Evolutionary conservation across 2,888 invertebrate species (phyloP), one percentile per base, ranked within the genome.

Genomic region (Caenorhabditis sulstoni): DNA sequence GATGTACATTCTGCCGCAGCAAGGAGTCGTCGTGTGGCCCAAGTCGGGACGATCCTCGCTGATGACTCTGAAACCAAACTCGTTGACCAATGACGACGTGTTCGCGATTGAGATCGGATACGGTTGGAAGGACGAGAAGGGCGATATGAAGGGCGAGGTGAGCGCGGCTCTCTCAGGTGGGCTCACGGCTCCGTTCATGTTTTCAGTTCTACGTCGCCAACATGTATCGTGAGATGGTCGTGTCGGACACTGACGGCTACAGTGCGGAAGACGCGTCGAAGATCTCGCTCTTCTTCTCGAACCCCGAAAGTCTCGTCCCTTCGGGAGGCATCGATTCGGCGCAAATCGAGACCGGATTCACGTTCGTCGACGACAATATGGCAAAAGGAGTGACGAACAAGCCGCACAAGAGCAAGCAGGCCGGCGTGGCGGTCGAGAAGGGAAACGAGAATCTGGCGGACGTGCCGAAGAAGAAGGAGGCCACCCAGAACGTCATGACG

Each of bases 191-290:
- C 14, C 37, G 37, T 37, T 8, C 7, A 37, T n/a, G 11, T 41
- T 59, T 68, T 44, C 58, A 77, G 70, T 77, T 77, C 35, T 77
- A 68, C 47, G 77, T 77, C 11, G 70, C 45, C 18, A 77, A 77
- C 39, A 45, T 47, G 52, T 53, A 50, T 20, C 58, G 70, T 5
- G 65, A 77, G 29, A 14, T 47, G 5, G 77, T 70, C 22, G 35
- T 41, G 7, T 64, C 59, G 16, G 77, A 68, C 52, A 57, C 62
- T 12, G 41, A 47, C 11, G 62, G 61, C n/a, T 70, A 55, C 47
- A 16, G 45, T 11, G 35, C 41, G 5, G 14, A 0, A 11, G 44
- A 35, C 3, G 66, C 75, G 0, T 55, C 67, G 12, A 57, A 20
- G 37, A 35, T 67, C 18, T 8, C 66, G 23, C 50, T 67, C 52